phyloP scores from a whole-genome alignment of 2,113 vertebrate genomes.

The Urocitellus parryii region DNA sequence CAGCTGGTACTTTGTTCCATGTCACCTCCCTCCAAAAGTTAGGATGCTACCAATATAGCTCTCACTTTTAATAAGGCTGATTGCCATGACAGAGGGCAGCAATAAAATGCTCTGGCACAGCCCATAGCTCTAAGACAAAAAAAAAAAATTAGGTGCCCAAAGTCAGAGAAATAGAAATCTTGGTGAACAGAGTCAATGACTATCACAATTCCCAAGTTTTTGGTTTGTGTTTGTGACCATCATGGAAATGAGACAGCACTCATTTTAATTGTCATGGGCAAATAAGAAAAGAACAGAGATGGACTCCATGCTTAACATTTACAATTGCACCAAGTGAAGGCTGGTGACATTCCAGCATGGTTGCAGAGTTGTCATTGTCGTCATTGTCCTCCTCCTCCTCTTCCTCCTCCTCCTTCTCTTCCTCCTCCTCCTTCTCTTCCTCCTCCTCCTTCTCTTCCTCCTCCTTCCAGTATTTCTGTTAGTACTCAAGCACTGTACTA shows the following conservation, averaged over 20 bases:
- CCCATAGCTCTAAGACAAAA: not conserved
- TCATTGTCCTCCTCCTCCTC: too few relatives aligned
- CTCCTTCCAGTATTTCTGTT: not conserved
- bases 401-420: not conserved
- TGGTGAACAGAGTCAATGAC: not conserved
- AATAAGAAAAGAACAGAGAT: not conserved
- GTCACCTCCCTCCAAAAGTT: not conserved
- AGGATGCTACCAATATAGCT: not conserved
- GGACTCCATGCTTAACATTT: not conserved
- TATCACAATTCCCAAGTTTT: too few relatives aligned
- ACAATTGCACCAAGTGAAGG: not conserved
- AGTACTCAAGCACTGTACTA: not conserved
- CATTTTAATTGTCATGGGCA: not conserved
- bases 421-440: too few relatives aligned
- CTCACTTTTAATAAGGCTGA: not conserved
- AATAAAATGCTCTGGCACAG: not conserved
- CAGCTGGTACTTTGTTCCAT: not conserved
- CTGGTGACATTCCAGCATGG: not conserved
- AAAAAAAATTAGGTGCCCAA: not conserved
- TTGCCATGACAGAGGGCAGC: not conserved
- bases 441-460: too few relatives aligned
- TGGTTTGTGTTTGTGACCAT: not conserved
- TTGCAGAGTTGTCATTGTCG: too few relatives aligned
- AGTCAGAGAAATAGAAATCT: constrained; percentile 17
- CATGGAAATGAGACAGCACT: not conserved